Evolutionary conservation across 2,888 invertebrate species (phyloP).

Genomic region (Liopterus haemorrhoidalis): DNA sequence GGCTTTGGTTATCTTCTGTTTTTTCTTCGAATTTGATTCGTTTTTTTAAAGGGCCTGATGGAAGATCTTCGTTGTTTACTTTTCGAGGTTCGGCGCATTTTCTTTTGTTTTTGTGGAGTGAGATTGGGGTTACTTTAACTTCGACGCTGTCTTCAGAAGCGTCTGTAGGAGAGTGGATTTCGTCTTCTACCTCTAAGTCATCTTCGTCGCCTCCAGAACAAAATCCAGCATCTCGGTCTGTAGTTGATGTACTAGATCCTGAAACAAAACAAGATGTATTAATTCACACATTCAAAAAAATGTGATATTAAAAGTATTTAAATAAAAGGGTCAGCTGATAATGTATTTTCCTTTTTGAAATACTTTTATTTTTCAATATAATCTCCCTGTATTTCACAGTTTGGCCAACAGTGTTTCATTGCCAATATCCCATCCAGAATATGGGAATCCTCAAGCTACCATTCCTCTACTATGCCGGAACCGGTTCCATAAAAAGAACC

Average conservation of each 20-base stretch:
- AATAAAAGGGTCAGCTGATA: too few species aligned
- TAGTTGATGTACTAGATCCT: conserved; percentile 49
- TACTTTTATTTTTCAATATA: too few species aligned
- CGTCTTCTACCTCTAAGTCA: conserved; percentile 48
- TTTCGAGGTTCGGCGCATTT: conserved; percentile 63
- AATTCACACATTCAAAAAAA: too few species aligned
- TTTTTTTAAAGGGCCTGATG: conserved; percentile 63
- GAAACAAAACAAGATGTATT: too few species aligned
- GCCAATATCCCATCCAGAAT: too few species aligned
- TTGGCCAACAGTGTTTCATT: too few species aligned
- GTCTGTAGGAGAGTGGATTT: conserved; percentile 56
- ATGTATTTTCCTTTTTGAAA: too few species aligned
- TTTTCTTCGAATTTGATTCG: conserved; percentile 54
- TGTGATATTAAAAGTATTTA: too few species aligned
- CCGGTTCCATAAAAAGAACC: too few species aligned
- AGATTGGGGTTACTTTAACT: conserved; percentile 56
- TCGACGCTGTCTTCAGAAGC: conserved; percentile 62
- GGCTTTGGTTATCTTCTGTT: conserved; percentile 43
- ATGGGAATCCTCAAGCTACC: too few species aligned
- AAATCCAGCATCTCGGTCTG: conserved; percentile 65
- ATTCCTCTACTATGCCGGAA: too few species aligned
- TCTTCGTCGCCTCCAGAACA: conserved; percentile 70
- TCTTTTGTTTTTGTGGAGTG: conserved; percentile 57
- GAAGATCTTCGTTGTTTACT: conserved; percentile 47
- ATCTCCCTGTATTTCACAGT: too few species aligned